Percentiles rank a stretch among this genome's conserved stretches.
Evolutionary conservation across 2,888 invertebrate species (phyloP).

Genomic region (Drosophila tripunctata): DNA sequence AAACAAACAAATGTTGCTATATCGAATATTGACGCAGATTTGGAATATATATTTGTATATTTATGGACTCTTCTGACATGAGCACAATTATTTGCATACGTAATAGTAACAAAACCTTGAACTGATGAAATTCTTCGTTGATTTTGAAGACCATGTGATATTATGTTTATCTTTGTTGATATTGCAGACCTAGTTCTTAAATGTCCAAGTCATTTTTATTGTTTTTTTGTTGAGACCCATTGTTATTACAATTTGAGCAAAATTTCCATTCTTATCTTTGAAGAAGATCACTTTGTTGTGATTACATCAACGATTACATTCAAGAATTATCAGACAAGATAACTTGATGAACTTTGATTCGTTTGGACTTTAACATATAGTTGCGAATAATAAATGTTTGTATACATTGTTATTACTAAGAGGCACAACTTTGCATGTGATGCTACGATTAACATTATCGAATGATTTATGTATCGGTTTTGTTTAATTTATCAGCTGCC

Average conservation of each 20-base stretch:
- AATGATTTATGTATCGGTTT: too few species aligned
- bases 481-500: too few species aligned
- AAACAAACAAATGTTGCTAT: too few species aligned
- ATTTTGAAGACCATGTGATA: not conserved
- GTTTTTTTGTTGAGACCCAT: not conserved
- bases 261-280: conserved; percentile 2
- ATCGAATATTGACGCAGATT: too few species aligned
- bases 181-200: not conserved
- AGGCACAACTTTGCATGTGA: too few species aligned
- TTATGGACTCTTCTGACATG: too few species aligned
- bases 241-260: conserved; percentile 3
- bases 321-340: conserved; percentile 3
- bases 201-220: conserved; percentile 4
- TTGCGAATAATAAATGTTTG: not conserved
- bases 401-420: not conserved
- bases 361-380: not conserved
- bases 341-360: not conserved
- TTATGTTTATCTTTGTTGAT: not conserved
- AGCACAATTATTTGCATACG: not conserved
- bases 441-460: too few species aligned
- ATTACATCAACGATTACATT: not conserved
- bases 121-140: not conserved
- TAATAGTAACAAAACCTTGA: not conserved
- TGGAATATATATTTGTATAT: too few species aligned
- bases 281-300: not conserved